Evolutionary conservation across 2,797 vertebrate species (phyloP).

Genomic region (Urosaurus nigricauda): DNA sequence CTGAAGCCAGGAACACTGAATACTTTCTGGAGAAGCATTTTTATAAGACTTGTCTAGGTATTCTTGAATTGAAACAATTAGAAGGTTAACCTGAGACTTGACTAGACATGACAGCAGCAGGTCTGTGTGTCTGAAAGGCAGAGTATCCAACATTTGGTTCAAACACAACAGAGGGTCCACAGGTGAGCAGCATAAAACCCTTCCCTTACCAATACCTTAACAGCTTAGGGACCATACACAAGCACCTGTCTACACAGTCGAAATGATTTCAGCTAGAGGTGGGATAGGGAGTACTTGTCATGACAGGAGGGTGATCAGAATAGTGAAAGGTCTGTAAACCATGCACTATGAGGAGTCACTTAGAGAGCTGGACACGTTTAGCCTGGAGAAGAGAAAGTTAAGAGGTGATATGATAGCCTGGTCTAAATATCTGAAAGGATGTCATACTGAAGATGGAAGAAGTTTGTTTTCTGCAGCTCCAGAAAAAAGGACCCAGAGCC

Average conservation of each 20-base stretch:
- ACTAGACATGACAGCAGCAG: neutral
- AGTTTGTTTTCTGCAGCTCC: too few species aligned
- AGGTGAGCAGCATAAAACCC: neutral
- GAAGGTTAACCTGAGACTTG: slow-evolving; percentile 4
- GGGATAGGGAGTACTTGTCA: neutral
- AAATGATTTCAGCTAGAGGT: neutral
- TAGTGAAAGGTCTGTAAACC: too few species aligned
- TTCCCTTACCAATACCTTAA: neutral
- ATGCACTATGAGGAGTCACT: too few species aligned
- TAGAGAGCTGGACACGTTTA: too few species aligned
- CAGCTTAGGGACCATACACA: neutral
- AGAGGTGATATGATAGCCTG: too few species aligned
- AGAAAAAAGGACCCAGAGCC: too few species aligned
- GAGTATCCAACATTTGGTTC: too few species aligned
- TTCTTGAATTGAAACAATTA: neutral
- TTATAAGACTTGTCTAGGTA: slow-evolving; percentile 16
- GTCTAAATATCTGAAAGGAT: too few species aligned
- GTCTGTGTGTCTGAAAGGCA: too few species aligned
- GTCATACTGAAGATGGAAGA: too few species aligned
- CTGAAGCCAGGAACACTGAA: slow-evolving; percentile 5
- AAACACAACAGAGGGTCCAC: neutral
- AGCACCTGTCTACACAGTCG: neutral
- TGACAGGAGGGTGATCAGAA: neutral
- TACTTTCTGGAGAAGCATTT: neutral
- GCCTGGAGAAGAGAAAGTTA: too few species aligned